Conservation (phyloP, 1,140 invertebrate species). For the Heliconius congener region DNA sequence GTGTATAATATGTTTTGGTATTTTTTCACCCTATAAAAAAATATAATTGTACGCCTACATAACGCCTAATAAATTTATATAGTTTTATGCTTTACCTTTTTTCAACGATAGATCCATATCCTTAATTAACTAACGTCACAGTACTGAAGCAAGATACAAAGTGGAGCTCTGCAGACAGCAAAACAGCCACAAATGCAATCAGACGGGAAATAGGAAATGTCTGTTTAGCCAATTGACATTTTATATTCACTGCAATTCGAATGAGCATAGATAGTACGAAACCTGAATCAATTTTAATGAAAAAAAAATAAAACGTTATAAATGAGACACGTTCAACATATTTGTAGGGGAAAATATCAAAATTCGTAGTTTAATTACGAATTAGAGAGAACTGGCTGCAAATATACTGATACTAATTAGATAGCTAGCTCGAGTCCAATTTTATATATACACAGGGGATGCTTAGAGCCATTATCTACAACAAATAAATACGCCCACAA, state of each 20-base stretch:
- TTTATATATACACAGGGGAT: slow-evolving; percentile 35
- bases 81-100: neutral
- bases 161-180: slow-evolving; percentile 29
- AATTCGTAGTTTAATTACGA: neutral
- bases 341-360: neutral
- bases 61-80: neutral
- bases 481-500: slow-evolving; percentile 29
- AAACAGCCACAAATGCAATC: slow-evolving; percentile 51
- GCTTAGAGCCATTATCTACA: slow-evolving; percentile 31
- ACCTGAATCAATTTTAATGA: neutral
- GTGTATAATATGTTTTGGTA: too few relatives aligned
- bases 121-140: slow-evolving; percentile 23
- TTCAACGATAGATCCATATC: slow-evolving; percentile 5
- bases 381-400: neutral
- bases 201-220: slow-evolving; percentile 56
- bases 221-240: slow-evolving; percentile 47
- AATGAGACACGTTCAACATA: neutral
- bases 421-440: slow-evolving; percentile 26
- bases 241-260: slow-evolving; percentile 36
- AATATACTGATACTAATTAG: slow-evolving; percentile 18
- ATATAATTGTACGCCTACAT: too few relatives aligned
- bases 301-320: neutral
- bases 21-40: too few relatives aligned
- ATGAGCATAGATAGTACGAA: slow-evolving; percentile 7
- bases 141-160: slow-evolving; percentile 25